Evolutionary conservation across 2,797 vertebrate genomes (phyloP), one percentile per base, ranked within the genome.

Genomic region (Tauraco hartlaubi): DNA sequence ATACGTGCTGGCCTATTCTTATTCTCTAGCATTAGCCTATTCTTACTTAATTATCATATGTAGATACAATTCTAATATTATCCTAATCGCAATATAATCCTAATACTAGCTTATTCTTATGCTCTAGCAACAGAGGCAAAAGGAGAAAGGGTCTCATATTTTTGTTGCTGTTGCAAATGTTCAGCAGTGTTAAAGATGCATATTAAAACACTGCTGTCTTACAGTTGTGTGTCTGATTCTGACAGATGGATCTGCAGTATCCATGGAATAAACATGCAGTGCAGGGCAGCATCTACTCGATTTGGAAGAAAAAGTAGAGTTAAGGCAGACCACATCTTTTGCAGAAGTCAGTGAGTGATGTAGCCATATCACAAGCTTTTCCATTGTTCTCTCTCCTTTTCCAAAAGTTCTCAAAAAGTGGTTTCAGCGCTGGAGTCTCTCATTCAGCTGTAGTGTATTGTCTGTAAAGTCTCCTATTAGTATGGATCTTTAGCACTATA

Each of bases 381-480:
- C 37, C 1, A 4, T 67, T 84, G 18, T 62, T 87, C 21, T 68
- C 51, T 64, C 63, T 52, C 48, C n/a, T 56, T 89, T 41, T 90
- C 33, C 31, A 35, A 31, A 84, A 80, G 23, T 92, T 88, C 48
- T 83, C 25, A 41, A 41, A 41, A 41, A 41, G 37, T 56, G 35
- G 21, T 67, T 95, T 90, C 77, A 71, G 44, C 44, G 78, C 71
- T 82, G 52, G n/a, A 44, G 37, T 81, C 26, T 91, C 62, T 90
- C 74, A 61, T 77, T 86, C 66, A 79, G n/a, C 72, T 87, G 14
- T 29, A 76, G 71, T 23, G 58, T 61, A 75, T 25, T 64, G 33
- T 88, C 75, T 84, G 68, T 84, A 93, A 93, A 95, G 51, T 87
- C 52, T 88, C 79, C 25, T 71, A 84, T 96, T 95, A 76, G 55